Conservation (phyloP, 2,113 vertebrate species). For the Centropus bengalensis region DNA sequence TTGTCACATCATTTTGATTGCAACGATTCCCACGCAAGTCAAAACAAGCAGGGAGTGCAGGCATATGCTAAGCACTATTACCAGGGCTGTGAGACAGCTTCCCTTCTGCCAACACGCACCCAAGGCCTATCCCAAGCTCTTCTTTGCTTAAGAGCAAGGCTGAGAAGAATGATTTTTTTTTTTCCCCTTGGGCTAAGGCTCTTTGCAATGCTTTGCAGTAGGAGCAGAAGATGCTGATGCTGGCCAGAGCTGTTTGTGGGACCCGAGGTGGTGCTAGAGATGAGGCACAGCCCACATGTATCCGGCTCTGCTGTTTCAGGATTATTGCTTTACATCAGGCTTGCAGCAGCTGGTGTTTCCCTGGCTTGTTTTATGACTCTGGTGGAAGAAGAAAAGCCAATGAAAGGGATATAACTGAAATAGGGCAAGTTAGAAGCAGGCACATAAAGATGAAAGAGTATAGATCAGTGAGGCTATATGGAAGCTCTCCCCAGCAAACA, state of each 20-base stretch:
- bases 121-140: neutral
- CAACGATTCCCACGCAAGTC: constrained; percentile 34
- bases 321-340: constrained; percentile 26
- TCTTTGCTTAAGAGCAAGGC: neutral
- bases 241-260: neutral
- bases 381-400: constrained; percentile 44
- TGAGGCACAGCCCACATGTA: neutral
- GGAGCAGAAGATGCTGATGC: neutral
- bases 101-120: neutral
- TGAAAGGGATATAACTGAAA: constrained; percentile 50
- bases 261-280: constrained; percentile 9
- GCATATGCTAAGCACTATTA: neutral
- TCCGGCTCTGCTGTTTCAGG: neutral
- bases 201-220: neutral
- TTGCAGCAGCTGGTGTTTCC: constrained; percentile 20
- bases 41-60: constrained; percentile 3
- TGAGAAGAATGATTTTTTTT: neutral
- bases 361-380: constrained; percentile 16
- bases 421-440: constrained; percentile 4
- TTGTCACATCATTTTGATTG: constrained; percentile 2
- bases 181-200: neutral
- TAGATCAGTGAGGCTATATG: neutral
- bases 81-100: neutral
- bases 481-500: constrained; percentile 10
- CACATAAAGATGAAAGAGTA: constrained; percentile 53